Percentiles rank a stretch among this genome's conserved stretches.
These are phyloP conservation scores for Erebia aethiops DNA, from an alignment of 2,888 invertebrate genomes.

Conservation along the genomic window DNA sequence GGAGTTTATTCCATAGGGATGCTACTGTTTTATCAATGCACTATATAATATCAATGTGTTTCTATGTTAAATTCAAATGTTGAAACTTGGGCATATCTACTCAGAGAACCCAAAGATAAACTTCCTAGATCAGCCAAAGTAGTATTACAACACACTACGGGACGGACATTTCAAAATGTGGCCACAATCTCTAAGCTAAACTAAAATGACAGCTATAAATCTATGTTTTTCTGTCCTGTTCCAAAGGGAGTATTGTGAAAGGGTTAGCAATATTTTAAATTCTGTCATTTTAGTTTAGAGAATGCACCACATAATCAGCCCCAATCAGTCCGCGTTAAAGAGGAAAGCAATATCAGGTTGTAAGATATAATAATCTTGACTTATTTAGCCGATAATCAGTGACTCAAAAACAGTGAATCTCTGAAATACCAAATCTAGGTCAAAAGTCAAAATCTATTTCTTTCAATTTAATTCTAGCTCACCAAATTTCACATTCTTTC, in stretches of 20 bases:
- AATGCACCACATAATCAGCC: too few relatives aligned
- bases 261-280: too few relatives aligned
- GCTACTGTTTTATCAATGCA: background rate
- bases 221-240: too few relatives aligned
- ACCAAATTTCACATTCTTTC: background rate
- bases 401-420: background rate
- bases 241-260: too few relatives aligned
- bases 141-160: too few relatives aligned
- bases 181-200: too few relatives aligned
- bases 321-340: too few relatives aligned
- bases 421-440: background rate
- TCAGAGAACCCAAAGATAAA: background rate
- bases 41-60: background rate
- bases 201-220: too few relatives aligned
- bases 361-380: background rate
- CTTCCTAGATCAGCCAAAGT: background rate
- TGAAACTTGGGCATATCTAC: background rate
- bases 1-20: background rate
- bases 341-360: too few relatives aligned
- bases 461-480: background rate
- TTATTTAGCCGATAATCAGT: background rate
- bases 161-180: too few relatives aligned
- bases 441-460: background rate
- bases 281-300: too few relatives aligned
- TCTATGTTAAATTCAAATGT: background rate